A percentile compares a stretch with the other conserved stretches of the same genome.
phyloP scores from a whole-genome alignment of 1,140 invertebrate species.

The Whitmania pigra region DNA sequence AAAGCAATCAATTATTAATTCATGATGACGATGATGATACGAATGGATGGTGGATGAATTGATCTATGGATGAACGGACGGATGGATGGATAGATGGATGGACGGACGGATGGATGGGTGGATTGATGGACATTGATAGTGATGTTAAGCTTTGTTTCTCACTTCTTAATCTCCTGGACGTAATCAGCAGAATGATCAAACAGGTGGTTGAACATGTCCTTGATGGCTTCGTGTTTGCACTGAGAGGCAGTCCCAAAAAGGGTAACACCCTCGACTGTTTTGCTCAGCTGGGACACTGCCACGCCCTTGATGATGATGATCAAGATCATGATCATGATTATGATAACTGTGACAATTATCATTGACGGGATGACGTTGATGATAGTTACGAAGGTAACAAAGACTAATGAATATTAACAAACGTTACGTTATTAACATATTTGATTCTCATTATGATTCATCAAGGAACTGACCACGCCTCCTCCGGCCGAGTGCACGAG shows the following conservation, averaged over 20 bases:
- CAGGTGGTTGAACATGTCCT: slow-evolving; percentile 44
- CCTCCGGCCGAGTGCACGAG: slow-evolving; percentile 73
- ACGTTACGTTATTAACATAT: too few relatives aligned
- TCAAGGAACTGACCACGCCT: slow-evolving; percentile 61
- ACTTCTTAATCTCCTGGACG: slow-evolving; percentile 69
- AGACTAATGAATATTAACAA: too few relatives aligned
- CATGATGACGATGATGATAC: too few relatives aligned
- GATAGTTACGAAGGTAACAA: not conserved
- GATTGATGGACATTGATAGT: not conserved
- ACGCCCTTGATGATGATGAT: slow-evolving; percentile 49
- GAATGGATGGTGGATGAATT: too few relatives aligned
- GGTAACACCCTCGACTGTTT: slow-evolving; percentile 65
- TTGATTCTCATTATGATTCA: too few relatives aligned
- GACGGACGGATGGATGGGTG: too few relatives aligned
- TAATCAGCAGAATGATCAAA: slow-evolving; percentile 65
- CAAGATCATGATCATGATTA: not conserved
- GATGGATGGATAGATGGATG: too few relatives aligned
- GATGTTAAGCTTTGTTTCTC: slow-evolving; percentile 34
- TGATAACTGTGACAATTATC: not conserved
- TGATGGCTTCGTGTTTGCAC: slow-evolving; percentile 66
- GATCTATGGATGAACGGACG: too few relatives aligned
- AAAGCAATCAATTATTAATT: too few relatives aligned
- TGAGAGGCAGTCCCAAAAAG: slow-evolving; percentile 73
- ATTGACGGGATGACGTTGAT: not conserved
- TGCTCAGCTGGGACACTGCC: slow-evolving; percentile 65